A percentile compares a stretch with the other conserved stretches of the same genome.
phyloP scores from a whole-genome alignment of 2,113 vertebrate genomes.

The Oxygymnocypris stewartii region DNA sequence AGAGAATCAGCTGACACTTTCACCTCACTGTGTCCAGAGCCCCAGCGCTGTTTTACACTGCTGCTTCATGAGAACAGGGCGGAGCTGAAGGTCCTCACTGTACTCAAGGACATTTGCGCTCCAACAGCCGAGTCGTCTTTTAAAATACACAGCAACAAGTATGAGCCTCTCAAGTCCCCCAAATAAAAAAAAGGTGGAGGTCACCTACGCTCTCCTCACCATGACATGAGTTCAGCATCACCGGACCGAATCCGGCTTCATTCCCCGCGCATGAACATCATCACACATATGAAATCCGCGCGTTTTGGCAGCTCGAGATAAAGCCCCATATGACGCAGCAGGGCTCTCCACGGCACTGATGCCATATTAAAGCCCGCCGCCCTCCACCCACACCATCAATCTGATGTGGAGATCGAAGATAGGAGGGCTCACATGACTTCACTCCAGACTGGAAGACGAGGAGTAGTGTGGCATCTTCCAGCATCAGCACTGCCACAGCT shows the following conservation, averaged over 20 bases:
- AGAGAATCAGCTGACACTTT: constrained; percentile 63
- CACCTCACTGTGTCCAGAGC: constrained; percentile 50
- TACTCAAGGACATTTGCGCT: constrained; percentile 44
- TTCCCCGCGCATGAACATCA: background rate
- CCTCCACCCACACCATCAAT: constrained; percentile 77
- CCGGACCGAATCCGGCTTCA: background rate
- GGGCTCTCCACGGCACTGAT: constrained; percentile 93
- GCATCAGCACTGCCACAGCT: constrained; percentile 64
- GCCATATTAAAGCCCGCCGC: constrained; percentile 87
- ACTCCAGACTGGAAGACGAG: constrained; percentile 73
- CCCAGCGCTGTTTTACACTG: background rate
- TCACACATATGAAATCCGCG: constrained; percentile 39
- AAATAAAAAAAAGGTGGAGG: background rate
- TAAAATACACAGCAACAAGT: constrained; percentile 34
- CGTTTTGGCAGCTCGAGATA: constrained; percentile 74
- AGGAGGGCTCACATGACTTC: constrained; percentile 80
- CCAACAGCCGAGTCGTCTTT: constrained; percentile 10
- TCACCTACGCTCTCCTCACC: constrained; percentile 22
- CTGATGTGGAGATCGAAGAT: constrained; percentile 81
- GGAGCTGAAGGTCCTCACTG: constrained; percentile 40
- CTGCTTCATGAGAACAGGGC: background rate
- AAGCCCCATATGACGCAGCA: constrained; percentile 90
- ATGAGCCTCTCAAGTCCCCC: constrained; percentile 5
- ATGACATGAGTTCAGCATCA: constrained; percentile 32
- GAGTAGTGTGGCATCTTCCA: constrained; percentile 72